Conservation (phyloP, 2,888 invertebrate species). For the Phaedon cochleariae region DNA sequence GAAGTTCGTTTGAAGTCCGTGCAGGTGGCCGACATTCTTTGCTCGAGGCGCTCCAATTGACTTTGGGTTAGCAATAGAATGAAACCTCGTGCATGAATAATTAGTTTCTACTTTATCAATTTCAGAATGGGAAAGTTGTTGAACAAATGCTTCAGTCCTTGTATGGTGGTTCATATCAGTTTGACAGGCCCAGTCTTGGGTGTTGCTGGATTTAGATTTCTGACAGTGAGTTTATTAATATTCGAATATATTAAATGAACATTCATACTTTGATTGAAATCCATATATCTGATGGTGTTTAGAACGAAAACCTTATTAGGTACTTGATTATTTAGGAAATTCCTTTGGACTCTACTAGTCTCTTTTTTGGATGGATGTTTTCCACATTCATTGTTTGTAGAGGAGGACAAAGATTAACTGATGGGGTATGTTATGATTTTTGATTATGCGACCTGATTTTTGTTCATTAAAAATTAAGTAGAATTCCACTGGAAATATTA, state of each 20-base stretch:
- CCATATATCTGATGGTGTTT: no score
- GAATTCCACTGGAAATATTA: no score
- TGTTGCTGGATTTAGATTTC: conserved; percentile 26
- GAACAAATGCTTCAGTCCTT: conserved; percentile 30
- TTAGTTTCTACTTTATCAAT: conserved; percentile 4
- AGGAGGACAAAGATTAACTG: conserved; percentile 39
- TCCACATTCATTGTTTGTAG: conserved; percentile 37
- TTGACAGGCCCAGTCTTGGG: conserved; percentile 34
- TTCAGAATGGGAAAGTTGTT: conserved; percentile 29
- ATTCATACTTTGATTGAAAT: no score
- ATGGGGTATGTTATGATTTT: conserved; percentile 32
- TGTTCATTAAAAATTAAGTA: no score
- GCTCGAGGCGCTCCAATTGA: no score
- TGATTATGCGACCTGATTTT: background rate
- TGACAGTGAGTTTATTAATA: conserved; percentile 19
- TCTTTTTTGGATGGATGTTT: conserved; percentile 40
- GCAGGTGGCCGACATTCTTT: no score
- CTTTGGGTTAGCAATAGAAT: no score
- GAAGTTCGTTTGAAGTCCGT: no score
- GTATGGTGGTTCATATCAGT: conserved; percentile 35
- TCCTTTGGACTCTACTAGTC: conserved; percentile 27
- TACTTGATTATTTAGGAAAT: conserved; percentile 24
- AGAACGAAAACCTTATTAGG: background rate
- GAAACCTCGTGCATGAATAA: no score
- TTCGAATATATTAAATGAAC: no score